phyloP scores from a whole-genome alignment of 1,140 invertebrate genomes.

The Zaprionus africanus region DNA sequence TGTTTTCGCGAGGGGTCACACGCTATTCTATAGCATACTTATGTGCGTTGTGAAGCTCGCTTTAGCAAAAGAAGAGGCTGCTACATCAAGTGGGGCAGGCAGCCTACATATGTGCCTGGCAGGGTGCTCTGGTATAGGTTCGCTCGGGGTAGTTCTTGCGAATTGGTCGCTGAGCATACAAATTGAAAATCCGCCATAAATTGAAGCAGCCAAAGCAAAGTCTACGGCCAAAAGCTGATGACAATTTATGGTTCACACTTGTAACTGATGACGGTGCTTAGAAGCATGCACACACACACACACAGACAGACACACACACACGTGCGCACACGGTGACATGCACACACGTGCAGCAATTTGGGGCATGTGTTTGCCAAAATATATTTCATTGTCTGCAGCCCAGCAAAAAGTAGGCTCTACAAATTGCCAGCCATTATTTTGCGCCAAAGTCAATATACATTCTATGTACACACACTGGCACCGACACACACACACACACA shows the following conservation, averaged over 20 bases:
- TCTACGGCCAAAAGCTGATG: conserved; percentile 69
- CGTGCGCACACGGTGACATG: conserved; percentile 15
- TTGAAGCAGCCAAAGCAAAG: conserved; percentile 69
- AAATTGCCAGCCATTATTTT: conserved; percentile 78
- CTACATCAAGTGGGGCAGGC: conserved; percentile 5
- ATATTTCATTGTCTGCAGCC: conserved; percentile 76
- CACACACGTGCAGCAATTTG: conserved; percentile 48
- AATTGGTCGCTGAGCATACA: conserved; percentile 48
- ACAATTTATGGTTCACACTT: conserved; percentile 83
- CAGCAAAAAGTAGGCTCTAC: conserved; percentile 59
- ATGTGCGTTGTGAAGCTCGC: conserved; percentile 52
- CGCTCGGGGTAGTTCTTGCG: background rate
- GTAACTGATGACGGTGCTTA: conserved; percentile 82
- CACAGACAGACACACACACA: conserved; percentile 10
- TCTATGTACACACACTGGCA: conserved; percentile 27
- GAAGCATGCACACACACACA: conserved; percentile 45
- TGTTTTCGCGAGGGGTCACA: conserved; percentile 33
- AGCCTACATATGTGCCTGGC: background rate
- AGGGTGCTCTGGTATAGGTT: background rate
- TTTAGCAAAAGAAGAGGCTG: conserved; percentile 8
- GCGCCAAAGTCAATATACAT: conserved; percentile 72
- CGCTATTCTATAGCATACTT: conserved; percentile 58
- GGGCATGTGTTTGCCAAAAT: conserved; percentile 60
- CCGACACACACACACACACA: background rate
- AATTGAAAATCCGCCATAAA: conserved; percentile 73